Conservation (phyloP, 2,888 invertebrate genomes). For the Drosophila mimica region DNA sequence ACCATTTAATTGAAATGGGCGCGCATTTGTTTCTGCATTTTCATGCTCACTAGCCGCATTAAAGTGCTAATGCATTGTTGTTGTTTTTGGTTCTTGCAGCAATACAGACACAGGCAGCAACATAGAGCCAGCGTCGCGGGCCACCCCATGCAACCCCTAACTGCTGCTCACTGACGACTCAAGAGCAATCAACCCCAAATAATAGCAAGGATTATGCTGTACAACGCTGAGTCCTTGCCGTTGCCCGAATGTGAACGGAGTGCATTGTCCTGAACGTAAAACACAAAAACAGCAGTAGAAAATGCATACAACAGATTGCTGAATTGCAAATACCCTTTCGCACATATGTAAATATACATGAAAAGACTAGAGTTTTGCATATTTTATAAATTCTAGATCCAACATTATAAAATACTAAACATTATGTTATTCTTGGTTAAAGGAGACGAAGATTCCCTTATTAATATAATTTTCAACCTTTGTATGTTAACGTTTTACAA, state of each 20-base stretch:
- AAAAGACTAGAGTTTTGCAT: not conserved
- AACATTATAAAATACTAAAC: not conserved
- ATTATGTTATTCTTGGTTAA: not conserved
- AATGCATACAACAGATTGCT: not conserved
- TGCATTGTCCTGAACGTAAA: constrained; percentile 71
- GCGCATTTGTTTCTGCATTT: constrained; percentile 78
- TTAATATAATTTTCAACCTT: not conserved
- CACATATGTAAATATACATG: not conserved
- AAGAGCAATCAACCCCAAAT: constrained; percentile 78
- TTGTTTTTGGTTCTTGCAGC: constrained; percentile 72
- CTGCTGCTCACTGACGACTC: constrained; percentile 49
- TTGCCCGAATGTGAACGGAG: constrained; percentile 42
- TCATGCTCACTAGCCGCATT: constrained; percentile 77
- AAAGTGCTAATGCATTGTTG: constrained; percentile 83
- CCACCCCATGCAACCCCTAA: constrained; percentile 64
- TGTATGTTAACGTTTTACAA: not conserved
- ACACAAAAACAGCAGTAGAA: constrained; percentile 18
- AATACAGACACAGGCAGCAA: constrained; percentile 9
- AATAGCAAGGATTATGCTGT: constrained; percentile 71
- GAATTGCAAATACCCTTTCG: constrained; percentile 26
- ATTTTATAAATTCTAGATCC: not conserved
- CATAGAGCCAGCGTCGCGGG: constrained; percentile 7
- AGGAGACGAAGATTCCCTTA: not conserved
- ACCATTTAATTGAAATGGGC: constrained; percentile 81
- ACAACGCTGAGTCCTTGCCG: constrained; percentile 37